phyloP scores from a whole-genome alignment of 23 tunicate species.

The Clavelina lepadiformis region DNA sequence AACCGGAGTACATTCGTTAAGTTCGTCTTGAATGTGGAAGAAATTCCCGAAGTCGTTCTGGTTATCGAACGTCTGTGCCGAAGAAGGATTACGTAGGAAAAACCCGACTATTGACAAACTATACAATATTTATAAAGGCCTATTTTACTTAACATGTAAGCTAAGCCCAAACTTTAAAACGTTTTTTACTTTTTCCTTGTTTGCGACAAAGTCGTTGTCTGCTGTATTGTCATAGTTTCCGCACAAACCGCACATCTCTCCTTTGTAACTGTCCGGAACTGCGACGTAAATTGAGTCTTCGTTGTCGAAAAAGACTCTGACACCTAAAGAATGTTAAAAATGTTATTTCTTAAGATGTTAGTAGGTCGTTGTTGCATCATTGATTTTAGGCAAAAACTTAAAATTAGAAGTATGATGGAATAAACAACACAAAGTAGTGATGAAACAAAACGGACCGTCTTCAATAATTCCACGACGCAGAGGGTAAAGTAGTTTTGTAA shows the following conservation, averaged over 20 bases:
- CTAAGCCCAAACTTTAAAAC: background rate
- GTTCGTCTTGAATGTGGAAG: slow-evolving; percentile 28
- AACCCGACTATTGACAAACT: background rate
- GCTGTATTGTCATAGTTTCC: slow-evolving; percentile 64
- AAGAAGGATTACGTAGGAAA: background rate
- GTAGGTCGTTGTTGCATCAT: no score
- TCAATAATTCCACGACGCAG: no score
- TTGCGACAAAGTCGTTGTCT: slow-evolving; percentile 46
- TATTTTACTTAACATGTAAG: background rate
- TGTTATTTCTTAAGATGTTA: no score
- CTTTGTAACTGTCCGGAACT: slow-evolving; percentile 57
- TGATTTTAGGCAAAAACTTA: background rate
- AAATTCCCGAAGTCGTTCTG: slow-evolving; percentile 65
- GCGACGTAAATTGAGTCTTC: slow-evolving; percentile 59
- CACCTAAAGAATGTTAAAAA: no score
- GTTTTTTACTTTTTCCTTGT: slow-evolving; percentile 30
- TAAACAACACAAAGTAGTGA: no score
- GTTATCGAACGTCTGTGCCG: slow-evolving; percentile 37
- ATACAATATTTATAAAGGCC: no score
- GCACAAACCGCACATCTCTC: slow-evolving; percentile 87
- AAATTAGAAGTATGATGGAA: no score
- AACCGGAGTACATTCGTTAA: slow-evolving; percentile 35
- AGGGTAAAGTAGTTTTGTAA: background rate
- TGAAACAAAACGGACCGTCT: no score
- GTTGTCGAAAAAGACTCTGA: slow-evolving; percentile 85